Evolutionary conservation across 1,140 invertebrate species (phyloP), one percentile per base, ranked within the genome.

Genomic region (Bombus waltoni): DNA sequence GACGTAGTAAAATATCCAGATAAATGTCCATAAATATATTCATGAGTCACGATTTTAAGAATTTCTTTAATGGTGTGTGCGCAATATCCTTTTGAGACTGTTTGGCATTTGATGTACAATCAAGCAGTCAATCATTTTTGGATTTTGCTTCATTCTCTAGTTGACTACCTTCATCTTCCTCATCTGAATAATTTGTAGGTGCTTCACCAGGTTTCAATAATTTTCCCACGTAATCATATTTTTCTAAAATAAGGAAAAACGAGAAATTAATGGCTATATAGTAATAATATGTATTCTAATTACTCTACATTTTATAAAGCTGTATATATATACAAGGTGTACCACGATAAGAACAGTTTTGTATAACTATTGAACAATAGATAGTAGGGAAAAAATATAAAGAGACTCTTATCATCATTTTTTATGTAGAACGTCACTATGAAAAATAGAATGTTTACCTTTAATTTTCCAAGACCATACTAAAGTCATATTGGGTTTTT

Each of bases 171-270:
- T 98, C 97, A 44, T 97, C 96, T 91, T 99, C 98, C 88, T 98
- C 98, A 92, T 99, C 98, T 15, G 98, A 98, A 95, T 99, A 99
- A 92, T 97, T 98, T 74, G 97, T 97, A 1, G 98, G 97, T 91
- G 97, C 96, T 93, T 99, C 98, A 25, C 98, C 98, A 15, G 98
- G 98, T 92, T 98, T 98, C 91, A 99, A 94, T 42, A 99, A 95
- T 93, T 97, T 97, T 28, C 99, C 99, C 70, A 99, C 98, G 89
- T 98, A 97, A 65, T 98, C 98, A 94, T 99, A 99, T 95, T 98
- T 99, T 96, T 99, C 98, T 99, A 96, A 66, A 97, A 96, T 93
- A 38, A 53, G 44, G 57, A 62, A 72, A 87, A 81, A 28, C 70
- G 38, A 6, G 18, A 32, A 15, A 65, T 42, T 22, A 1, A 42